Conservation (phyloP, 2,888 invertebrate species). For the Pammene aurita region DNA sequence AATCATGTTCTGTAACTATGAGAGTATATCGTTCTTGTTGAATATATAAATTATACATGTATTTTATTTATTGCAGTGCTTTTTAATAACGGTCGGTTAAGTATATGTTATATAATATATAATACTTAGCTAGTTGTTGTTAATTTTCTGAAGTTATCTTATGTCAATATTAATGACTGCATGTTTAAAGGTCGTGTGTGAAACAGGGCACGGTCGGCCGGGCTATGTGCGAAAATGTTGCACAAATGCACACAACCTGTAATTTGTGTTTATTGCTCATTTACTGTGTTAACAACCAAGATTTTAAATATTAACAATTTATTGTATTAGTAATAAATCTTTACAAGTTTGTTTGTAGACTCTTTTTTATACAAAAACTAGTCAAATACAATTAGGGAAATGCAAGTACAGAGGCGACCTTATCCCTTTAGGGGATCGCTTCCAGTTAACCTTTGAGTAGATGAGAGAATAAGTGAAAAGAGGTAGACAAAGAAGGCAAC, state of each 20-base stretch:
- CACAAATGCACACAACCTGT: constrained; percentile 6
- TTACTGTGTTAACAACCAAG: not conserved
- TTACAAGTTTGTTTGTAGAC: no score
- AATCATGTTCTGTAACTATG: constrained; percentile 36
- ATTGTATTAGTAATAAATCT: no score
- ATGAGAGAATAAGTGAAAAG: no score
- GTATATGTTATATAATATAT: constrained; percentile 22
- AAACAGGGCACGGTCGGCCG: constrained; percentile 35
- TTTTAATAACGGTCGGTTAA: constrained; percentile 9
- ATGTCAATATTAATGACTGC: constrained; percentile 6
- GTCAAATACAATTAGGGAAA: no score
- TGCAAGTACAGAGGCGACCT: no score
- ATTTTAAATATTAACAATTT: not conserved
- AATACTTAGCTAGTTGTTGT: constrained; percentile 29
- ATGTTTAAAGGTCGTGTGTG: constrained; percentile 17
- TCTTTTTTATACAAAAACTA: no score
- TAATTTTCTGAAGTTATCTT: constrained; percentile 20
- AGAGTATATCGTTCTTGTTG: not conserved
- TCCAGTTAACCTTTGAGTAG: no score
- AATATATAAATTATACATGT: not conserved
- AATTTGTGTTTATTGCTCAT: constrained; percentile 11
- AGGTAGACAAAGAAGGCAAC: no score
- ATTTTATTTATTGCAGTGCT: not conserved
- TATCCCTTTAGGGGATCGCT: no score
- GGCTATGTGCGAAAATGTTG: constrained; percentile 34